These are phyloP conservation scores for Ericerus pela DNA, from an alignment of 1,140 invertebrate species.

Conservation along the genomic window DNA sequence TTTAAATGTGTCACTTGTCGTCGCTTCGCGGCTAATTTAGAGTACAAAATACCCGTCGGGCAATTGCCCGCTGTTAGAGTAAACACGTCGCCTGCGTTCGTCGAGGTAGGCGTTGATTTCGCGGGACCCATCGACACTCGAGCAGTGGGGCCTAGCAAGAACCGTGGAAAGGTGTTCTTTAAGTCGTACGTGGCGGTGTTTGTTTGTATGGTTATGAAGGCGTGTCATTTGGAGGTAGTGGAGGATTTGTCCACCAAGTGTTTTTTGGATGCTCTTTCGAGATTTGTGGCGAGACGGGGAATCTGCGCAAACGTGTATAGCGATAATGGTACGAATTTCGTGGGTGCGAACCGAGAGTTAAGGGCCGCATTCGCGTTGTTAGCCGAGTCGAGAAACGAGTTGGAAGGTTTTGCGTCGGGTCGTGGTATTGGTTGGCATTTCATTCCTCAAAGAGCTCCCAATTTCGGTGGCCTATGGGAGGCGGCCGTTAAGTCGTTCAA, in stretches of 20 bases:
- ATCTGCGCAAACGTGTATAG: constrained; percentile 6
- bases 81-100: too few relatives aligned
- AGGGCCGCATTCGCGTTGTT: not conserved
- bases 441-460: constrained; percentile 22
- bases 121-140: too few relatives aligned
- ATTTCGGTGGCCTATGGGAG: constrained; percentile 28
- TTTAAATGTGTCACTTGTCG: too few relatives aligned
- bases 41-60: too few relatives aligned
- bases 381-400: too few relatives aligned
- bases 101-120: too few relatives aligned
- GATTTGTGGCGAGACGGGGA: constrained; percentile 24
- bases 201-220: constrained; percentile 24
- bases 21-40: too few relatives aligned
- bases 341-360: constrained; percentile 15
- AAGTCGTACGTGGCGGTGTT: constrained; percentile 22
- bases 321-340: constrained; percentile 20
- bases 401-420: not conserved
- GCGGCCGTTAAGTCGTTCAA: constrained; percentile 26
- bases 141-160: too few relatives aligned
- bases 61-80: too few relatives aligned
- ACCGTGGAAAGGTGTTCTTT: too few relatives aligned
- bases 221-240: constrained; percentile 26
- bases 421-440: constrained; percentile 22
- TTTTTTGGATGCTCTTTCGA: constrained; percentile 22
- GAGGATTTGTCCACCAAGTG: constrained; percentile 21